A percentile compares a stretch with the other conserved stretches of the same genome.
Conservation (phyloP, 2,113 vertebrate species). For the Lutjanus erythropterus region DNA sequence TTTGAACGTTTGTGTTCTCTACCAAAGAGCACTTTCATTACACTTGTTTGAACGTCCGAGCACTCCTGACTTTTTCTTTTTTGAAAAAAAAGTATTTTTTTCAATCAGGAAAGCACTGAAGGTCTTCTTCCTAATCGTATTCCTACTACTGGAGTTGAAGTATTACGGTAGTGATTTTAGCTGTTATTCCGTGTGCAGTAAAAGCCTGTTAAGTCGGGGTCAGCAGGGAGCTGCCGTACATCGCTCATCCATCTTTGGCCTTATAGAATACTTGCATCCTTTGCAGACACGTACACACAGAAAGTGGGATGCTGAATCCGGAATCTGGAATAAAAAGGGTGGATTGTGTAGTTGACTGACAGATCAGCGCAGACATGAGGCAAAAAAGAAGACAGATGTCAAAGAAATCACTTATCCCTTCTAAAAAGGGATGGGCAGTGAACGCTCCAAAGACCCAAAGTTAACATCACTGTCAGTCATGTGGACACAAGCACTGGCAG, state of each 20-base stretch:
- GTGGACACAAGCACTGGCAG: background rate
- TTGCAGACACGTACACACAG: background rate
- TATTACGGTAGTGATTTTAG: slow-evolving; percentile 21
- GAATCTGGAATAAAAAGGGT: background rate
- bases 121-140: background rate
- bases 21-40: no score
- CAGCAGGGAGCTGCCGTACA: slow-evolving; percentile 47
- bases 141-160: slow-evolving; percentile 8
- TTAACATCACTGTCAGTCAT: background rate
- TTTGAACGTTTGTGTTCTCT: no score
- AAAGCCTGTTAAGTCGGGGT: slow-evolving; percentile 51
- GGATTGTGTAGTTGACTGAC: no score
- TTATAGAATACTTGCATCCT: slow-evolving; percentile 16
- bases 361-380: no score
- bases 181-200: slow-evolving; percentile 17
- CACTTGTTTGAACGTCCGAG: no score
- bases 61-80: no score
- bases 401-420: background rate
- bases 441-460: background rate
- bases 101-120: background rate
- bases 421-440: background rate
- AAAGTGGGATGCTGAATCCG: background rate
- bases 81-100: no score
- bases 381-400: background rate
- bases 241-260: slow-evolving; percentile 30